These are phyloP conservation scores for Stomorhina lunata DNA, from an alignment of 2,888 invertebrate genomes.

Conservation along the genomic window DNA sequence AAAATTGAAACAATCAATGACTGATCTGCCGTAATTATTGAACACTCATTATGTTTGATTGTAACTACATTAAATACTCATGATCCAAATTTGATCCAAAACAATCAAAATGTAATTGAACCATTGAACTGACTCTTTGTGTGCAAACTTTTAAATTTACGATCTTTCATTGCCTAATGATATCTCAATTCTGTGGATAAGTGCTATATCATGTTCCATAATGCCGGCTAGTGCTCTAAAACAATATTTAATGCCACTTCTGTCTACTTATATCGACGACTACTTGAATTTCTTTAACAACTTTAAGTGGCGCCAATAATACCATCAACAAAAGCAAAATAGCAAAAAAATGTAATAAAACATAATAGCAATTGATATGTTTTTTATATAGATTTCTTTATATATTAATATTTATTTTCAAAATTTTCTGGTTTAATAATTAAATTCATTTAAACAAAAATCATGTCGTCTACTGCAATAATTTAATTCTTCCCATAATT, in stretches of 20 bases:
- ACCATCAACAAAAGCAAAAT: background rate
- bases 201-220: background rate
- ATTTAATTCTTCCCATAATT: constrained; percentile 4
- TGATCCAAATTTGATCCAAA: too few species aligned
- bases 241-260: background rate
- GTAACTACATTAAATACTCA: too few species aligned
- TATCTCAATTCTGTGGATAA: background rate
- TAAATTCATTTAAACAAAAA: background rate
- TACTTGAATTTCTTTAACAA: constrained; percentile 11
- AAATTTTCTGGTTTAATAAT: constrained; percentile 3
- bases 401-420: too few species aligned
- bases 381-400: background rate
- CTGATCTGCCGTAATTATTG: too few species aligned
- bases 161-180: background rate
- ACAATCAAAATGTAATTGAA: too few species aligned
- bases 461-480: background rate
- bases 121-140: too few species aligned
- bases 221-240: too few species aligned
- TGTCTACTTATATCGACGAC: background rate
- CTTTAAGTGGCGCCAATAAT: constrained; percentile 25
- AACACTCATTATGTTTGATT: too few species aligned
- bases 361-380: constrained; percentile 9
- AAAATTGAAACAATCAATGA: too few species aligned
- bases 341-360: constrained; percentile 1
- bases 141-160: background rate